Evolutionary conservation across 2,797 vertebrate genomes (phyloP).

Genomic region (Ptychobarbus kaznakovi): DNA sequence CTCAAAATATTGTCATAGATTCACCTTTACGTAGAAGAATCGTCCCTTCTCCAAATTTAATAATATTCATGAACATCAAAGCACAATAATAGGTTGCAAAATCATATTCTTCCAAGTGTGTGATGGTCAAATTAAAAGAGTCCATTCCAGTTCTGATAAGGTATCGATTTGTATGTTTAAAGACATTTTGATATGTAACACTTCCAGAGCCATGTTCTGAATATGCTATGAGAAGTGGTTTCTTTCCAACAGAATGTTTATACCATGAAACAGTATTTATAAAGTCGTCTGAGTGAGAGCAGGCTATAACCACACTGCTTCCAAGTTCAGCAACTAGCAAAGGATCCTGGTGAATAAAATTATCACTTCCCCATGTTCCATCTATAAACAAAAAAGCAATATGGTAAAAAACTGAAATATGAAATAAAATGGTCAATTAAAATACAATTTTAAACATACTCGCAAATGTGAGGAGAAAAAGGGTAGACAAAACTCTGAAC

Average conservation of each 20-base stretch:
- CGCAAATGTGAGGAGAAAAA: neutral
- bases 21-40: slow-evolving; percentile 38
- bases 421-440: neutral
- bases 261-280: slow-evolving; percentile 15
- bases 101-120: neutral
- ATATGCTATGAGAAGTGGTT: slow-evolving; percentile 15
- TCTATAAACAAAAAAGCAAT: neutral
- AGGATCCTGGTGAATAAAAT: neutral
- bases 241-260: neutral
- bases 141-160: neutral
- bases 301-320: slow-evolving; percentile 14
- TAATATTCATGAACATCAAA: neutral
- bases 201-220: neutral
- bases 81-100: slow-evolving; percentile 48
- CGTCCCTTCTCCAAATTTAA: slow-evolving; percentile 26
- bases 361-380: neutral
- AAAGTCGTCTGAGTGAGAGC: neutral
- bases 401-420: neutral
- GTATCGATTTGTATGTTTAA: neutral
- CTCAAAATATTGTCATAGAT: neutral
- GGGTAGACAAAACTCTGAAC: neutral
- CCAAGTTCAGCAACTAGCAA: slow-evolving; percentile 5
- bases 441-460: neutral
- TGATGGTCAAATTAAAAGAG: slow-evolving; percentile 29
- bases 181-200: neutral